Evolutionary conservation across 2,113 vertebrate genomes (phyloP).

Genomic region (Paradoxurus hermaphroditus): DNA sequence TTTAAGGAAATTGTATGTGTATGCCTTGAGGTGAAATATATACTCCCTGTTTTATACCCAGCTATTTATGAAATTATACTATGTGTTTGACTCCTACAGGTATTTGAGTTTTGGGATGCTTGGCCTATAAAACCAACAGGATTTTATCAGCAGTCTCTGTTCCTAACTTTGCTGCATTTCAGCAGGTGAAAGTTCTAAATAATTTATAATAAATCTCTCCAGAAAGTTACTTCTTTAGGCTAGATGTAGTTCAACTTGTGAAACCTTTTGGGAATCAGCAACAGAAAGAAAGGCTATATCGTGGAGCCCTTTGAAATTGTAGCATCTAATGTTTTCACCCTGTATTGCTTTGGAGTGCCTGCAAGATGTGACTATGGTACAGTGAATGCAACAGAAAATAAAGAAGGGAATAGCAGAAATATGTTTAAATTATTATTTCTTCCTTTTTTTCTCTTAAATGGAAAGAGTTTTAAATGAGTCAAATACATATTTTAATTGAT

Average conservation of each 20-base stretch:
- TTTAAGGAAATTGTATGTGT: not conserved
- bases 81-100: not conserved
- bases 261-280: slow-evolving; percentile 3
- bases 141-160: not conserved
- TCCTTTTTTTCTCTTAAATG: slow-evolving; percentile 5
- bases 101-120: not conserved
- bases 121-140: not conserved
- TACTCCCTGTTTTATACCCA: not conserved
- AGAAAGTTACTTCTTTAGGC: not conserved
- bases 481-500: slow-evolving; percentile 76
- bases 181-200: not conserved
- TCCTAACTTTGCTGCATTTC: not conserved
- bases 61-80: not conserved
- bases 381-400: not conserved
- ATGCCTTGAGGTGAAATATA: not conserved
- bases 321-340: not conserved
- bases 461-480: slow-evolving; percentile 64
- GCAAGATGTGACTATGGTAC: not conserved
- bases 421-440: not conserved
- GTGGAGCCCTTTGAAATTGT: not conserved
- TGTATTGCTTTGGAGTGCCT: not conserved
- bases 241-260: not conserved
- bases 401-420: not conserved
- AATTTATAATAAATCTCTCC: slow-evolving; percentile 1
- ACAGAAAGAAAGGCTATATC: not conserved